Evolutionary conservation across 2,888 invertebrate genomes (phyloP).

Genomic region (Fissipunctia ypsillon): DNA sequence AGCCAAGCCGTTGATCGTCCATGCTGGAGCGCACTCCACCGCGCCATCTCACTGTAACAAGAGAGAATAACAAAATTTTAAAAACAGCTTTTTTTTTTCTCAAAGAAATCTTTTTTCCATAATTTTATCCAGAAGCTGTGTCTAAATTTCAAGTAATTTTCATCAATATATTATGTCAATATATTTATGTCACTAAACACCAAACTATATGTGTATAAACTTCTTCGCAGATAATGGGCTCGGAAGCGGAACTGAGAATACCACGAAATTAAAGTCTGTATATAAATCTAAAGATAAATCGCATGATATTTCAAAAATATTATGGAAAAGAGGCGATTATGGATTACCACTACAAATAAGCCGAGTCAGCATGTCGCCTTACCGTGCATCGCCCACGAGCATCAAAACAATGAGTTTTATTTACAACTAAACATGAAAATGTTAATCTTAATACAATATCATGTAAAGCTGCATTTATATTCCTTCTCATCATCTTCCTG

Average conservation of each 20-base stretch:
- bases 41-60: slow-evolving; percentile 89
- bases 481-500: too few relatives aligned
- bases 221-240: background rate
- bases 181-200: too few relatives aligned
- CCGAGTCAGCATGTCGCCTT: background rate
- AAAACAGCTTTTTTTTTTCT: background rate
- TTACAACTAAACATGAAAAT: slow-evolving; percentile 3
- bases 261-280: background rate
- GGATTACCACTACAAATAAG: slow-evolving; percentile 8
- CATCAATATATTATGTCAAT: background rate
- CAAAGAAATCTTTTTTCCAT: background rate
- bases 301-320: background rate
- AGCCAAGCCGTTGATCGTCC: slow-evolving; percentile 78
- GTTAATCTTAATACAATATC: slow-evolving; percentile 11
- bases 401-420: slow-evolving; percentile 10
- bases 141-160: background rate
- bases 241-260: too few relatives aligned
- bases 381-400: slow-evolving; percentile 22
- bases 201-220: too few relatives aligned
- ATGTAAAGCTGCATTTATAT: slow-evolving; percentile 7
- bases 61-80: background rate
- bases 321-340: background rate
- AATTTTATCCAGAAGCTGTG: background rate
- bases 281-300: background rate
- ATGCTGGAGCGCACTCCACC: slow-evolving; percentile 86